Conservation (phyloP, 2,113 vertebrate species). For the Tetraodon nigroviridis region DNA sequence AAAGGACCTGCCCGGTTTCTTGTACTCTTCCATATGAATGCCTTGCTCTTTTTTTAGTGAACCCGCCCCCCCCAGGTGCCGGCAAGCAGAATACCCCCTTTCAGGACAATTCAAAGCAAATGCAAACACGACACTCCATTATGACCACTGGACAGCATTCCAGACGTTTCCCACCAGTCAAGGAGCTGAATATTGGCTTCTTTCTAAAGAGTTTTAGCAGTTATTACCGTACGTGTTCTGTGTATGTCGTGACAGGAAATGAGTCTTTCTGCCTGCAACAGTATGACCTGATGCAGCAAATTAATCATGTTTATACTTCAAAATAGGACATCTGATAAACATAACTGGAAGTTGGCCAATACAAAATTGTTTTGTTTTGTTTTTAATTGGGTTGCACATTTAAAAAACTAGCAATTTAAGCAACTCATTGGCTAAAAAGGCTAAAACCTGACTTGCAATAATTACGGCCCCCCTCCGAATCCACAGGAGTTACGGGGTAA, state of each 20-base stretch:
- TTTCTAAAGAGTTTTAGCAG: too few species aligned
- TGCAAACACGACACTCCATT: conserved; percentile 70
- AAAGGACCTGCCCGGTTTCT: conserved; percentile 64
- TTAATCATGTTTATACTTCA: too few species aligned
- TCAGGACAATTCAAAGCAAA: conserved; percentile 65
- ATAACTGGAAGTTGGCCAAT: too few species aligned
- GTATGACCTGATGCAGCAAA: too few species aligned
- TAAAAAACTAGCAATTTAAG: neutral
- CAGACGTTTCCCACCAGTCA: conserved; percentile 52
- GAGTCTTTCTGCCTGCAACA: too few species aligned
- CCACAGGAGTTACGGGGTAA: conserved; percentile 18
- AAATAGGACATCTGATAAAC: too few species aligned
- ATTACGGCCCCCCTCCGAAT: conserved; percentile 7
- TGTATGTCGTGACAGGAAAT: neutral
- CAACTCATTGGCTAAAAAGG: neutral
- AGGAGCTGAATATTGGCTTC: conserved; percentile 25
- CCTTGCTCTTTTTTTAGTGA: conserved; percentile 72
- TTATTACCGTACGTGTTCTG: neutral
- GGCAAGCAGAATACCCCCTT: conserved; percentile 64
- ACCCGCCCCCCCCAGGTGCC: conserved; percentile 65
- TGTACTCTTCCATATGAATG: conserved; percentile 68
- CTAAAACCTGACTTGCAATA: neutral
- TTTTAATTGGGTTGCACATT: too few species aligned
- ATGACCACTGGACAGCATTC: conserved; percentile 63
- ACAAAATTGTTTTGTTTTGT: too few species aligned